These are phyloP conservation scores for Neodiprion pinetum DNA, from an alignment of 1,140 invertebrate genomes.

Conservation along the genomic window DNA sequence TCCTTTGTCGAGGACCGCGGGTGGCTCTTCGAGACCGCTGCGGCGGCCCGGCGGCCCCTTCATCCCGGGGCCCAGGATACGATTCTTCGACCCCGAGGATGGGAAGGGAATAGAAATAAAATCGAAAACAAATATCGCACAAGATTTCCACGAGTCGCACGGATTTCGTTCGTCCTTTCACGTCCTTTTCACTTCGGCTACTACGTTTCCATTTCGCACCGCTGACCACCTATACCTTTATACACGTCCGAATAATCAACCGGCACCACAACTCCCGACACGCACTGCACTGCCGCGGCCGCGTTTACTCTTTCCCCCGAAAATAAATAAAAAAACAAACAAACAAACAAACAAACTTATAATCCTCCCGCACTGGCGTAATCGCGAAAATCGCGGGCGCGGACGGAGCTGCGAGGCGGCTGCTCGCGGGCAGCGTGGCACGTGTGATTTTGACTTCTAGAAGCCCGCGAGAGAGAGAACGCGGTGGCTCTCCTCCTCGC, in stretches of 20 bases:
- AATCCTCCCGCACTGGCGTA: too few relatives aligned
- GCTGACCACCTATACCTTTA: too few relatives aligned
- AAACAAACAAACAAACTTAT: too few relatives aligned
- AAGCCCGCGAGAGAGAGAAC: not conserved
- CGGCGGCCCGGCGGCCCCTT: conserved; percentile 39
- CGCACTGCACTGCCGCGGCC: conserved; percentile 8
- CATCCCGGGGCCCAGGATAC: conserved; percentile 31
- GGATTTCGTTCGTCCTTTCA: conserved; percentile 11
- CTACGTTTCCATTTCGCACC: too few relatives aligned
- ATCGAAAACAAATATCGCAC: not conserved
- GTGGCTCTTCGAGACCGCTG: conserved; percentile 35
- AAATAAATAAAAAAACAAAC: too few relatives aligned
- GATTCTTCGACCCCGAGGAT: too few relatives aligned
- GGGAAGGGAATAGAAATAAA: too few relatives aligned
- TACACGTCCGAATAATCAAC: conserved; percentile 5
- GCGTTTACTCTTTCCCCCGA: not conserved
- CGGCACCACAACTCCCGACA: conserved; percentile 12
- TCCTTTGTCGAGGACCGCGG: conserved; percentile 52
- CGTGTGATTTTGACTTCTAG: conserved; percentile 13
- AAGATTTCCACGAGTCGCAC: not conserved
- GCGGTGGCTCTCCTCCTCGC: not conserved
- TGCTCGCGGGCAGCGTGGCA: not conserved
- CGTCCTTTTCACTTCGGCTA: conserved; percentile 4
- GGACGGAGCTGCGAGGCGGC: not conserved
- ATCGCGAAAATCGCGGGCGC: not conserved